phyloP scores from a whole-genome alignment of 2,888 invertebrate species.

The Drosophila nr. perissopoda region DNA sequence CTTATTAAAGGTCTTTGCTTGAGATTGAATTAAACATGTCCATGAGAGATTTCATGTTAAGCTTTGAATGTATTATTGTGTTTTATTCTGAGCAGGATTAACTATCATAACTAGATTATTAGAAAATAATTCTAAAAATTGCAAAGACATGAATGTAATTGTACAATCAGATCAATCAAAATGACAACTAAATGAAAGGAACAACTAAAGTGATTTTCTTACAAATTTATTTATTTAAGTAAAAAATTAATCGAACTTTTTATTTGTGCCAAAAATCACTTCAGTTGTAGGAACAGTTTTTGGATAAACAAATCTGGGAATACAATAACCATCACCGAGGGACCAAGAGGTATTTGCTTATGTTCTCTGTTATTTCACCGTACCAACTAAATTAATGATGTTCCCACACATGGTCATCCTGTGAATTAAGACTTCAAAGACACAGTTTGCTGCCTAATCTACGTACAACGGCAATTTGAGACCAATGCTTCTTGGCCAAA shows the following conservation, averaged over 20 bases:
- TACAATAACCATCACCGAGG: neutral
- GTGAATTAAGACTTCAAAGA: conserved; percentile 36
- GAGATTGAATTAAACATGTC: neutral
- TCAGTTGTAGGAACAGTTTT: neutral
- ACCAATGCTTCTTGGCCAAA: conserved; percentile 25
- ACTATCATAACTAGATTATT: neutral
- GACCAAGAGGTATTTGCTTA: neutral
- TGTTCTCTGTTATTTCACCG: neutral
- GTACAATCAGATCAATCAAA: neutral
- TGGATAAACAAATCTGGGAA: neutral
- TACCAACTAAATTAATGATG: conserved; percentile 17
- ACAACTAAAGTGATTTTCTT: neutral
- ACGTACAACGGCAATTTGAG: conserved; percentile 26
- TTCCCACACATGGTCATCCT: conserved; percentile 30
- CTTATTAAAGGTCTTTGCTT: neutral
- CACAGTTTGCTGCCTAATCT: conserved; percentile 13
- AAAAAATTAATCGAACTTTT: neutral
- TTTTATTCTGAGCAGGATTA: neutral
- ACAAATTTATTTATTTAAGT: neutral
- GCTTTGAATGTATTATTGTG: neutral
- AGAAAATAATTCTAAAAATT: neutral
- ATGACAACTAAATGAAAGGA: neutral
- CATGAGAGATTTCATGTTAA: neutral
- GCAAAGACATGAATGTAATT: rapidly evolving
- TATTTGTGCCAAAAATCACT: neutral